Evolutionary conservation across 2,888 invertebrate genomes (phyloP), one percentile per base, ranked within the genome.

Genomic region (Homarus gammarus): DNA sequence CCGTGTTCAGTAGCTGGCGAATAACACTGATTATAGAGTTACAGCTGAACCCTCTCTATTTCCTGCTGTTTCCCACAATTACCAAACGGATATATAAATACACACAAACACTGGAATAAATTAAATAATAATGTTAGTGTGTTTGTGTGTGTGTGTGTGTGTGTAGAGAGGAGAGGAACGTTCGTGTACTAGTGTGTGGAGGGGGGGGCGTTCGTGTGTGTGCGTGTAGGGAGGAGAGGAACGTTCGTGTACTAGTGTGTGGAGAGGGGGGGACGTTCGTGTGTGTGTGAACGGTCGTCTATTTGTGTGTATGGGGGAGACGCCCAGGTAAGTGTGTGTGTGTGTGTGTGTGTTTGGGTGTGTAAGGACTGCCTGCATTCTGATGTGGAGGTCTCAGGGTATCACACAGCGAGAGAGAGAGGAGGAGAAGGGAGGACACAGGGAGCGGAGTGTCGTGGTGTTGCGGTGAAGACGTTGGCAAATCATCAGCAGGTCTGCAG

Each of bases 51-150:
- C 12, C 44, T 12, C 44, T 44, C 56, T 18, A 22, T 56, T 3
- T 18, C 22, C 56, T 2, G 6, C 1, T n/a, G 27, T 3, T 64
- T 64, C 64, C 64, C 64, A 64, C 64, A 64, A 64, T 64, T 27
- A 64, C 6, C 64, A 64, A 27, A 22, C 64, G 64, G 64, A 64
- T 64, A 64, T 64, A 64, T 64, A 64, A 64, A 64, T 27, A 64
- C 27, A 5, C 8, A 64, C 12, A 64, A 64, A n/a, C 3, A 64
- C 64, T 64, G 64, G 10, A 8, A 64, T 64, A 64, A 64, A 64
- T 1, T 56, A 22, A 56, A 56, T 56, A 22, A 56, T 56, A 22
- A 56, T 56, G 56, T 56, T 56, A 22, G 56, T 56, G 56, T 3
- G 56, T 56, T 15, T 56, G 56, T 56, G 15, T 56, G 56, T 56